Conservation (phyloP, 2,888 invertebrate species). For the Ophion obscuratus region DNA sequence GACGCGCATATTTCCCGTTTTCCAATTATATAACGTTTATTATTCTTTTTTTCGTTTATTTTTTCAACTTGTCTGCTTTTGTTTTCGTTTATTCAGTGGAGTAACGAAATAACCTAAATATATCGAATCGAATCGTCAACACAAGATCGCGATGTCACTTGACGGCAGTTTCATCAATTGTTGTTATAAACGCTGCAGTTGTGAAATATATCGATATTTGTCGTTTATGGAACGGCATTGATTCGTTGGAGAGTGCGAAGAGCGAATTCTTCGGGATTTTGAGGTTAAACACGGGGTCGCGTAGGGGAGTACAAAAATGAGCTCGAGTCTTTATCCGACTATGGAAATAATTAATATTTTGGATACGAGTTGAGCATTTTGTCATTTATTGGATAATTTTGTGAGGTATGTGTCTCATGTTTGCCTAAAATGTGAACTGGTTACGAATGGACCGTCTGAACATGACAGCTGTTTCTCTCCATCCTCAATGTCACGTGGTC, state of each 20-base stretch:
- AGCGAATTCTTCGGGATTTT: not conserved
- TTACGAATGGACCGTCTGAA: not conserved
- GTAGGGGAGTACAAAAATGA: not conserved
- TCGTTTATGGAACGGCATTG: not conserved
- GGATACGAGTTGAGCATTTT: not conserved
- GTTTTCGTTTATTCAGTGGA: not conserved
- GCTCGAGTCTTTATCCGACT: not conserved
- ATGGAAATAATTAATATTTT: not conserved
- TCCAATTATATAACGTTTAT: no score
- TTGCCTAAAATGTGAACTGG: not conserved
- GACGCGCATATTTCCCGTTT: not conserved
- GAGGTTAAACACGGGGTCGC: not conserved
- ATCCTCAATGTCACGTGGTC: no score
- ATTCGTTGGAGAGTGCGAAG: not conserved
- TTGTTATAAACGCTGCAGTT: not conserved
- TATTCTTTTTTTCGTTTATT: no score
- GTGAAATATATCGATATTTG: not conserved
- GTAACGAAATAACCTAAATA: not conserved
- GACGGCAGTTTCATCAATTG: not conserved
- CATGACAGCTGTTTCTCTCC: no score
- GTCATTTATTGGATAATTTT: not conserved
- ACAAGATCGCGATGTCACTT: not conserved
- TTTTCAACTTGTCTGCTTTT: not conserved
- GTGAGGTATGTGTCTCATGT: not conserved
- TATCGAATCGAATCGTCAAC: not conserved